Percentiles rank a stretch among this genome's conserved stretches.
These are phyloP conservation scores for Callopanchax toddi DNA, from an alignment of 2,113 vertebrate genomes.

Conservation along the genomic window DNA sequence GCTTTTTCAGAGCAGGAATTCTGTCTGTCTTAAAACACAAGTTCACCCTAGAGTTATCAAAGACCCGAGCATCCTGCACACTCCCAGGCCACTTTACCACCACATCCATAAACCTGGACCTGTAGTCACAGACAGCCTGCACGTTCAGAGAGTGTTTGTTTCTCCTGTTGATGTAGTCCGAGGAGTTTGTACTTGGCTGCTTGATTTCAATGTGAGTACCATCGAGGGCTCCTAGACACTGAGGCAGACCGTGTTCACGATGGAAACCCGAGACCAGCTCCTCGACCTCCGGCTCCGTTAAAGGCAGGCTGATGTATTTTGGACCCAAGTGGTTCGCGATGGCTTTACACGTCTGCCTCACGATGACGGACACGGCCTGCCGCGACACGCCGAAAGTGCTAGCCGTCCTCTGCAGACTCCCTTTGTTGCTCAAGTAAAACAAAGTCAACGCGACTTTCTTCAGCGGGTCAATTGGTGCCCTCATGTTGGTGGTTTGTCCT, in stretches of 20 bases:
- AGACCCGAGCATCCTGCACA: not conserved
- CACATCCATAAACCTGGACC: conserved; percentile 1
- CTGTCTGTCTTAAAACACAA: not conserved
- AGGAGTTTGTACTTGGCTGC: not conserved
- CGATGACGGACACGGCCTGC: not conserved
- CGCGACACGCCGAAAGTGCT: not conserved
- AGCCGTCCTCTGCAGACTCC: not conserved
- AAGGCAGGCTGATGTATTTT: not conserved
- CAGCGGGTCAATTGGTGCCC: not conserved
- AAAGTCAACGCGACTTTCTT: not conserved
- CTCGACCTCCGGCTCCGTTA: not conserved
- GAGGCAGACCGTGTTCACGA: not conserved
- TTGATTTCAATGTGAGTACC: conserved; percentile 7
- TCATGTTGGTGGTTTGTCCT: not conserved
- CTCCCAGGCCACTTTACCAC: not conserved
- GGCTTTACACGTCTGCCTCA: not conserved
- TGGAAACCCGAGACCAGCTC: not conserved
- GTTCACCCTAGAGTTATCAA: not conserved
- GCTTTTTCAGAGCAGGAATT: not conserved
- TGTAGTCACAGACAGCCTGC: not conserved
- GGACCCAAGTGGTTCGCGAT: not conserved
- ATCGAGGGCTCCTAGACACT: not conserved
- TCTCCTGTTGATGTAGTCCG: not conserved
- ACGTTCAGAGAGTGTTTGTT: not conserved
- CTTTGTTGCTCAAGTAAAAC: not conserved